These are phyloP conservation scores for Lota lota DNA, from an alignment of 2,113 vertebrate genomes.

Conservation along the genomic window DNA sequence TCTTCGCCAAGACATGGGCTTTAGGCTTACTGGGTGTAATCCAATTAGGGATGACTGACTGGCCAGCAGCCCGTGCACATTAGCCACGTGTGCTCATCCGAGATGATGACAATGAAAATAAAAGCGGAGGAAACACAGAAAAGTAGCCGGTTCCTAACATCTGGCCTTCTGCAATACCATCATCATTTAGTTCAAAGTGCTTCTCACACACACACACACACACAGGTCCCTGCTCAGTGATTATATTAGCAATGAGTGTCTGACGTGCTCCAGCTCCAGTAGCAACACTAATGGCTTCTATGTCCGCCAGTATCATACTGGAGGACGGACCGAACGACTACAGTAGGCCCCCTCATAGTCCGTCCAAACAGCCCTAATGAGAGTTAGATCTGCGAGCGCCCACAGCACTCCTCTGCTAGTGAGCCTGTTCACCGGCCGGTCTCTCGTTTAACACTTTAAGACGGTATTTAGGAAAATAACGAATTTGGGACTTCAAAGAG, in stretches of 20 bases:
- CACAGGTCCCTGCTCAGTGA: constrained; percentile 33
- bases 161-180: neutral
- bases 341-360: constrained; percentile 13
- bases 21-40: constrained; percentile 38
- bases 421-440: neutral
- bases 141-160: neutral
- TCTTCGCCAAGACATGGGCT: constrained; percentile 18
- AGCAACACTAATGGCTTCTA: constrained; percentile 42
- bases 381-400: neutral
- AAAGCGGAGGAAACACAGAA: neutral
- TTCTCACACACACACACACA: neutral
- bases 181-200: neutral
- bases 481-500: neutral
- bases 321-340: constrained; percentile 25
- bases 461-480: neutral
- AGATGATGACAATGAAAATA: neutral
- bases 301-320: constrained; percentile 45
- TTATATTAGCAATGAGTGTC: constrained; percentile 39
- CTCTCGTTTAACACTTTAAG: too few relatives aligned
- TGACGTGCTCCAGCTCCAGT: constrained; percentile 29
- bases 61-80: constrained; percentile 7
- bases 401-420: neutral
- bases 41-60: constrained; percentile 39
- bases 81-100: neutral
- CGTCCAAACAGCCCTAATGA: constrained; percentile 24